Conservation (phyloP, 2,797 vertebrate species). For the Squalus acanthias region DNA sequence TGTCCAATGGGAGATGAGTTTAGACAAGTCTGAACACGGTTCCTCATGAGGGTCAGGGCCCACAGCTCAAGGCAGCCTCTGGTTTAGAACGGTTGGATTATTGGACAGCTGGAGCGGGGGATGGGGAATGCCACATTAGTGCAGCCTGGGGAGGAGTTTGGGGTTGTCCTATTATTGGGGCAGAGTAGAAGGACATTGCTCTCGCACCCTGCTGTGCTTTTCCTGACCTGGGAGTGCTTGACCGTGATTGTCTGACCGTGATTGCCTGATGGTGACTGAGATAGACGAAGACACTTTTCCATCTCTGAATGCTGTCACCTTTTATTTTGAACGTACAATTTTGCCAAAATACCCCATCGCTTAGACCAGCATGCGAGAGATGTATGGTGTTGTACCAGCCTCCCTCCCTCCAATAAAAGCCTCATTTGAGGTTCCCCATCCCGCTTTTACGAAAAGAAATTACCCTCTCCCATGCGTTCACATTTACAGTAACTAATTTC, state of each 20-base stretch:
- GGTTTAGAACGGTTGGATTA: not conserved
- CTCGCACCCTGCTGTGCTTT: not conserved
- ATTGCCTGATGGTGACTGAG: not conserved
- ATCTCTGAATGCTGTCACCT: not conserved
- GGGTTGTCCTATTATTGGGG: too few relatives aligned
- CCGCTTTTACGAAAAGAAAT: too few relatives aligned
- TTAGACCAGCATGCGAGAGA: not conserved
- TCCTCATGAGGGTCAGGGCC: not conserved
- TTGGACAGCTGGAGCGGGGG: not conserved
- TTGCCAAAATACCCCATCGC: not conserved
- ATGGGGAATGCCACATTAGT: not conserved
- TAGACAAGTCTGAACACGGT: not conserved
- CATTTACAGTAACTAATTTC: too few relatives aligned
- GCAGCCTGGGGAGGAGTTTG: not conserved
- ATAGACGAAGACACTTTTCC: not conserved
- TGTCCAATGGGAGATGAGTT: not conserved
- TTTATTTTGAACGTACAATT: not conserved
- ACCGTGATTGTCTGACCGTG: not conserved
- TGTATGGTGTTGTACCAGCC: not conserved
- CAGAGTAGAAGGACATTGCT: not conserved
- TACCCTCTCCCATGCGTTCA: too few relatives aligned
- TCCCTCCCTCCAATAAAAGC: too few relatives aligned
- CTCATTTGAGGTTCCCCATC: too few relatives aligned
- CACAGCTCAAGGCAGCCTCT: not conserved
- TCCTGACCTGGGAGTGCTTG: not conserved